phyloP scores from a whole-genome alignment of 2,113 vertebrate genomes.

The Labrus mixtus region DNA sequence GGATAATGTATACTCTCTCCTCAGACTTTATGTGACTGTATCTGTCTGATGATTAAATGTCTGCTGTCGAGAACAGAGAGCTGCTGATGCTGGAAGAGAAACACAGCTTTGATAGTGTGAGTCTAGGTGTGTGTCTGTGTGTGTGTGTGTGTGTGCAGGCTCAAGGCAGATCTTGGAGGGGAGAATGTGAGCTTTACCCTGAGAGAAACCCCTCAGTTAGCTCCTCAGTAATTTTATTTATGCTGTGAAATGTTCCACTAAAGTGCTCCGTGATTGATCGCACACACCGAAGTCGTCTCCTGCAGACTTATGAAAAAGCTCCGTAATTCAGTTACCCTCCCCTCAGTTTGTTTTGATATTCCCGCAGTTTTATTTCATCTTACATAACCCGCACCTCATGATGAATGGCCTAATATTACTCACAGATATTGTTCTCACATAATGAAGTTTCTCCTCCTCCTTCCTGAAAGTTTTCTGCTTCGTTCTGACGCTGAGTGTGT shows the following conservation, averaged over 20 bases:
- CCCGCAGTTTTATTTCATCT: conserved; percentile 69
- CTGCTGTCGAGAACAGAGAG: conserved; percentile 19
- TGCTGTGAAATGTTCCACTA: conserved; percentile 68
- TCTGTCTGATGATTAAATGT: conserved; percentile 62
- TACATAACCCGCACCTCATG: conserved; percentile 69
- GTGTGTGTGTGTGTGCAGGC: conserved; percentile 7
- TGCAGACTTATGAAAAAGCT: conserved; percentile 77
- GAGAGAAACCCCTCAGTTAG: conserved; percentile 29
- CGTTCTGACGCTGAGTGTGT: conserved; percentile 58
- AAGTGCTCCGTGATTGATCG: conserved; percentile 78
- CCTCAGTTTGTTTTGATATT: conserved; percentile 77
- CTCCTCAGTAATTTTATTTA: conserved; percentile 72
- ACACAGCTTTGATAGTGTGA: conserved; percentile 1
- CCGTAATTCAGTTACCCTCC: conserved; percentile 71
- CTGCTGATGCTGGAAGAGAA: too few relatives aligned
- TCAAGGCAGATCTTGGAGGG: conserved; percentile 29
- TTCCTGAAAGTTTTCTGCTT: conserved; percentile 49
- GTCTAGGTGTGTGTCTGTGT: conserved; percentile 11
- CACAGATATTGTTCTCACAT: conserved; percentile 70
- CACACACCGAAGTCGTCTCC: conserved; percentile 67
- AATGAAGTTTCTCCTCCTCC: conserved; percentile 70
- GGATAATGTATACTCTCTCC: conserved; percentile 8
- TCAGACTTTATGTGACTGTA: conserved; percentile 36
- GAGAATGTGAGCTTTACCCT: conserved; percentile 46
- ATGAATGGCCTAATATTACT: conserved; percentile 77